phyloP scores from a whole-genome alignment of 2,113 vertebrate genomes.

The Pseudopipra pipra region DNA sequence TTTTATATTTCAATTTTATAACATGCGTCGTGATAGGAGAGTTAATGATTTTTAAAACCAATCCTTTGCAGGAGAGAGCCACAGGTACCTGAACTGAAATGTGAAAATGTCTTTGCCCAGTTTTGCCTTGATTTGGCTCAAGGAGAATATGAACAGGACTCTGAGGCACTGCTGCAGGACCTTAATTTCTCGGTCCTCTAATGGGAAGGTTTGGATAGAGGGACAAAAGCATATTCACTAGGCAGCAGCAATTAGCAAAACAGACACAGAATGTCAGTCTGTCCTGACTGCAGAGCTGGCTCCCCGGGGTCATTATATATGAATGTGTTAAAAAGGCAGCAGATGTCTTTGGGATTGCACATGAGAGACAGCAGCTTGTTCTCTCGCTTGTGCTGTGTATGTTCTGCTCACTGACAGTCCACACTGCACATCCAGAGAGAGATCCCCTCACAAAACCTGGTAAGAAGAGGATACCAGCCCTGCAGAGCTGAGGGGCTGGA shows the following conservation, averaged over 20 bases:
- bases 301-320: constrained; percentile 21
- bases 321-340: constrained; percentile 40
- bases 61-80: neutral
- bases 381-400: neutral
- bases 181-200: neutral
- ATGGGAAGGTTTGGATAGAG: neutral
- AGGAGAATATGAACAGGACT: neutral
- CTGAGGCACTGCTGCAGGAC: constrained; percentile 8
- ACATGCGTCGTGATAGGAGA: neutral
- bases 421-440: neutral
- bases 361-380: constrained; percentile 4
- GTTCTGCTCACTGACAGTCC: neutral
- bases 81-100: constrained; percentile 14
- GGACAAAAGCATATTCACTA: constrained; percentile 18
- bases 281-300: constrained; percentile 16
- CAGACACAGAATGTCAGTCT: constrained; percentile 19
- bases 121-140: neutral
- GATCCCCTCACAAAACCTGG: neutral
- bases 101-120: neutral
- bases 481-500: neutral
- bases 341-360: constrained; percentile 38
- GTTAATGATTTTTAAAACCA: neutral
- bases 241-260: constrained; percentile 47
- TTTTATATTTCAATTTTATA: neutral
- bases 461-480: neutral